phyloP scores from a whole-genome alignment of 2,888 invertebrate genomes.

The Brachypalpus laphriformis region DNA sequence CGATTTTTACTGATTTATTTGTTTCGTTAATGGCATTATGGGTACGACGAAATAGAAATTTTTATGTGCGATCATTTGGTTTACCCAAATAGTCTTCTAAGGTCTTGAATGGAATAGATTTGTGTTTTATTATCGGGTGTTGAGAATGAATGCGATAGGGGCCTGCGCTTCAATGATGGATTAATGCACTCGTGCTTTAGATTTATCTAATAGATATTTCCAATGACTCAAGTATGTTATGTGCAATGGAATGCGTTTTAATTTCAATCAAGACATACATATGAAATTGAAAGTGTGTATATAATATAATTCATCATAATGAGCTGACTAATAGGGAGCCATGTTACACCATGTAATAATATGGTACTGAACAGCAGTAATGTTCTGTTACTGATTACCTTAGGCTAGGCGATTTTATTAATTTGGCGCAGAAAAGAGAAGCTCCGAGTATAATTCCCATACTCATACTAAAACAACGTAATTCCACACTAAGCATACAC shows the following conservation, averaged over 20 bases:
- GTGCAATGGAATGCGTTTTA: neutral
- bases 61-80: conserved; percentile 45
- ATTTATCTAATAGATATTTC: neutral
- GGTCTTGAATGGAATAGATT: conserved; percentile 34
- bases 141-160: conserved; percentile 36
- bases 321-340: too few species aligned
- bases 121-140: conserved; percentile 29
- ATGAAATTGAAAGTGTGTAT: too few species aligned
- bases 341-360: too few species aligned
- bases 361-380: too few species aligned
- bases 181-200: conserved; percentile 40
- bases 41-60: conserved; percentile 53
- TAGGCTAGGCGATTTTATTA: too few species aligned
- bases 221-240: neutral
- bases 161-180: conserved; percentile 33
- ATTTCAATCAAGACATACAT: too few species aligned
- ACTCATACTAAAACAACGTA: too few species aligned
- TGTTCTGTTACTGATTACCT: too few species aligned
- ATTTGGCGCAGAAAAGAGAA: too few species aligned
- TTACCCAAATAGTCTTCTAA: conserved; percentile 20
- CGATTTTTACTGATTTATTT: conserved; percentile 62
- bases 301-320: too few species aligned
- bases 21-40: conserved; percentile 55
- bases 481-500: too few species aligned
- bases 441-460: too few species aligned